Conservation (phyloP, 2,113 vertebrate species). For the Corythaixoides concolor region DNA sequence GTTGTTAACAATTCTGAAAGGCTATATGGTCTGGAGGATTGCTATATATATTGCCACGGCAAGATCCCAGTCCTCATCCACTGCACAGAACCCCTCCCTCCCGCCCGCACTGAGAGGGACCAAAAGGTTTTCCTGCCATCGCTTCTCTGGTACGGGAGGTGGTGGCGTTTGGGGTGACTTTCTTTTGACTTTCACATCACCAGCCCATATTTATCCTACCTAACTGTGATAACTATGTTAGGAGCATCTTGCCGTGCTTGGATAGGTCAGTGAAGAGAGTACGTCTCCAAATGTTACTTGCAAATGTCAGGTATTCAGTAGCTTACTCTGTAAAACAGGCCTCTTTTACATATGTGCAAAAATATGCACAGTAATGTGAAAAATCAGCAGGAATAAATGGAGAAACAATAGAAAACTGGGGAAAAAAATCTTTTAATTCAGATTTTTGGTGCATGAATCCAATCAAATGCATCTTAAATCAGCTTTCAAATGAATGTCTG, state of each 20-base stretch:
- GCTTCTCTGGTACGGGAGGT: not conserved
- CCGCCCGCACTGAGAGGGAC: rapidly evolving
- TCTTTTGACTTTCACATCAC: not conserved
- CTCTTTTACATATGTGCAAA: not conserved
- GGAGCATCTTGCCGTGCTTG: not conserved
- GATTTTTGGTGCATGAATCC: not conserved
- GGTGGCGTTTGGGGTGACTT: not conserved
- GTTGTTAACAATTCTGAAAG: not conserved
- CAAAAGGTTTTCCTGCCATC: not conserved
- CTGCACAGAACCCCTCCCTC: not conserved
- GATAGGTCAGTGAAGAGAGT: not conserved
- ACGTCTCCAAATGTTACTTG: not conserved
- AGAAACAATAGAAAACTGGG: not conserved
- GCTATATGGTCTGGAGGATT: not conserved
- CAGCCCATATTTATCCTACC: not conserved
- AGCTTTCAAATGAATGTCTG: not conserved
- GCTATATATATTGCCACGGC: not conserved
- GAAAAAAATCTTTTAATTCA: not conserved
- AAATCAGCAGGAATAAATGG: not conserved
- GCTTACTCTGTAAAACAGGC: not conserved
- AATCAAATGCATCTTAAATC: not conserved
- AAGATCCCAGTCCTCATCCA: not conserved
- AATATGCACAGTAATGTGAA: not conserved
- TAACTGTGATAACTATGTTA: not conserved
- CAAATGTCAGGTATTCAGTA: not conserved